A percentile compares a stretch with the other conserved stretches of the same genome.
Conservation (phyloP, 2,113 vertebrate genomes). For the Apteryx owenii region DNA sequence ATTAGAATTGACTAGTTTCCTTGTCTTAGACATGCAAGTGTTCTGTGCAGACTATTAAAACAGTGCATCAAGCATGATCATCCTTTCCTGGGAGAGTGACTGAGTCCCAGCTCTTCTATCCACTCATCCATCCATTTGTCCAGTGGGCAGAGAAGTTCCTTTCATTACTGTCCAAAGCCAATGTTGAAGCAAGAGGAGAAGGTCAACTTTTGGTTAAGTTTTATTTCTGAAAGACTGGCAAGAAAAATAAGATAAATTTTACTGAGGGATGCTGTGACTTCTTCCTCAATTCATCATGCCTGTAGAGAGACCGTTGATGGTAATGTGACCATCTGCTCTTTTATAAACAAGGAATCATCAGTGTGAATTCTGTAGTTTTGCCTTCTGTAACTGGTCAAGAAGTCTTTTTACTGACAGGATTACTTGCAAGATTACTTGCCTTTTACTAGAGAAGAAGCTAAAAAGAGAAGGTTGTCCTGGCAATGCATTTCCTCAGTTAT, state of each 20-base stretch:
- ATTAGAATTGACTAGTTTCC: not conserved
- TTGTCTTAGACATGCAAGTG: not conserved
- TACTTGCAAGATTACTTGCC: not conserved
- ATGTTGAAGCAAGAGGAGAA: not conserved
- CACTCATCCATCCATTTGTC: not conserved
- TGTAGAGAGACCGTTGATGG: not conserved
- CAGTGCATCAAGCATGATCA: not conserved
- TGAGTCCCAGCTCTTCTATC: not conserved
- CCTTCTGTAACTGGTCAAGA: not conserved
- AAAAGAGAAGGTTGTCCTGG: not conserved
- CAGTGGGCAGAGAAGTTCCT: not conserved
- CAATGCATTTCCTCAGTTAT: not conserved
- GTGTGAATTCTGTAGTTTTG: not conserved
- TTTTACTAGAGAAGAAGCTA: not conserved
- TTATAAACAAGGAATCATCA: not conserved
- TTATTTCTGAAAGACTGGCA: not conserved
- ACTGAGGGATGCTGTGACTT: not conserved
- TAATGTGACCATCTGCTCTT: not conserved
- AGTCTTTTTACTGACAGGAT: not conserved
- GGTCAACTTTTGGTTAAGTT: too few relatives aligned
- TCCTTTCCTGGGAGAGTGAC: not conserved
- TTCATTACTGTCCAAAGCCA: not conserved
- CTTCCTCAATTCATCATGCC: not conserved
- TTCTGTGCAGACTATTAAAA: not conserved
- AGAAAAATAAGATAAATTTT: not conserved